Evolutionary conservation across 1,140 invertebrate species (phyloP), one percentile per base, ranked within the genome.

Genomic region (Asobara japonica): DNA sequence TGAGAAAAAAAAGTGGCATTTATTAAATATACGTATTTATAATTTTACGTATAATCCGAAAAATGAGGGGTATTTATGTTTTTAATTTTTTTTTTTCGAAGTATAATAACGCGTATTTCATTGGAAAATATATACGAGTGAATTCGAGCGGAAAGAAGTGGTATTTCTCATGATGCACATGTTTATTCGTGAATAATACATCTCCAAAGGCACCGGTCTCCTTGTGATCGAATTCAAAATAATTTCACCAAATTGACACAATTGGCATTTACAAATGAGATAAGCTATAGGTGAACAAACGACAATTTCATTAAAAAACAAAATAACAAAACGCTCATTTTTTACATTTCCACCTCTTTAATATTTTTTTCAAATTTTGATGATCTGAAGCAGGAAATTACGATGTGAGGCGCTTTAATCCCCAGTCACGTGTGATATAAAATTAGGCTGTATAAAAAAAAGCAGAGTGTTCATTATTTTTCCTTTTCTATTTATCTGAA

Each of bases 361-460:
- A n/a, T n/a, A n/a, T n/a, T 45, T n/a, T 6, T 45, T 7, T 56
- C 6, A 18, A 13, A 64, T 27, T 71, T 66, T 25, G 62, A 61
- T 61, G 16, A 38, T 66, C 66, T 64, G 45, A 79, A 79, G 74
- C 66, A 66, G 73, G 69, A 64, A 68, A 69, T 65, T 48, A 70
- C 65, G 65, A 67, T 73, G 72, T 56, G 72, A 74, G 75, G 64
- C 74, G 72, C 75, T 77, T 56, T 36, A 11, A 69, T 76, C 65
- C 65, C 73, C 74, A 69, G 62, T 74, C 76, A 77, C 73, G 65
- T 80, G 80, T 75, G 80, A 81, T 86, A 84, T 78, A 84, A 83
- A 82, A 84, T 83, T 82, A 83, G 81, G 78, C 83, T 86, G 79
- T 81, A 81, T 81, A 83, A 83, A 81, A 77, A 81, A 82, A 74